phyloP scores from a whole-genome alignment of 2,113 vertebrate genomes.

The Labeo catla region DNA sequence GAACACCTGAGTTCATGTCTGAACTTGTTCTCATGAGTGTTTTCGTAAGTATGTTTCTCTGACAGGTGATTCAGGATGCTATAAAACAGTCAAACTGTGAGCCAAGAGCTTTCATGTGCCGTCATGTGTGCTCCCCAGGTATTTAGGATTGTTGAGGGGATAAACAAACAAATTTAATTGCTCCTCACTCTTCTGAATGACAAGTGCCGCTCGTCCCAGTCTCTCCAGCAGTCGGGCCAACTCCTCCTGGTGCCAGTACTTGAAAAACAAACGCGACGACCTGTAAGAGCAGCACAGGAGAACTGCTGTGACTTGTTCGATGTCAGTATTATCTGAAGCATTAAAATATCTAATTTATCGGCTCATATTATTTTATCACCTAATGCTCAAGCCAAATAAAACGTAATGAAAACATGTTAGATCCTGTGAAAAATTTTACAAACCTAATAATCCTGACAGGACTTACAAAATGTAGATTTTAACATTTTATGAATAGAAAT shows the following conservation, averaged over 20 bases:
- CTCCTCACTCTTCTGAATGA: conserved; percentile 78
- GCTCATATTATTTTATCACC: background rate
- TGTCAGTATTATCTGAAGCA: background rate
- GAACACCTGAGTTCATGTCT: background rate
- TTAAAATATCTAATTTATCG: background rate
- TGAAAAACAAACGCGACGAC: conserved; percentile 78
- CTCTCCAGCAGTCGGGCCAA: conserved; percentile 66
- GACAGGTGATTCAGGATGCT: background rate
- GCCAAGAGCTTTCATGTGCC: conserved; percentile 1
- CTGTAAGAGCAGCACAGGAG: conserved; percentile 56
- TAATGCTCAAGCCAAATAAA: background rate
- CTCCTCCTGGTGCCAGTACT: conserved; percentile 80
- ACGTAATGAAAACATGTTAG: background rate
- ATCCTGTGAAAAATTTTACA: background rate
- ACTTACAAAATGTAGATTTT: background rate
- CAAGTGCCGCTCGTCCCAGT: conserved; percentile 69
- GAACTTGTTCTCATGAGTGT: background rate
- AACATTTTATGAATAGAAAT: background rate
- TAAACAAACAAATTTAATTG: conserved; percentile 14
- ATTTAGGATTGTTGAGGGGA: background rate
- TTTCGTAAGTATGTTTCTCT: background rate
- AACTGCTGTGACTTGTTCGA: background rate
- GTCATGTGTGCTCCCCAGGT: background rate
- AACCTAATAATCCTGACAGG: background rate
- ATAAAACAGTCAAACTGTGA: background rate